Conservation (phyloP, 2,888 invertebrate species). For the Lamproptera curius region DNA sequence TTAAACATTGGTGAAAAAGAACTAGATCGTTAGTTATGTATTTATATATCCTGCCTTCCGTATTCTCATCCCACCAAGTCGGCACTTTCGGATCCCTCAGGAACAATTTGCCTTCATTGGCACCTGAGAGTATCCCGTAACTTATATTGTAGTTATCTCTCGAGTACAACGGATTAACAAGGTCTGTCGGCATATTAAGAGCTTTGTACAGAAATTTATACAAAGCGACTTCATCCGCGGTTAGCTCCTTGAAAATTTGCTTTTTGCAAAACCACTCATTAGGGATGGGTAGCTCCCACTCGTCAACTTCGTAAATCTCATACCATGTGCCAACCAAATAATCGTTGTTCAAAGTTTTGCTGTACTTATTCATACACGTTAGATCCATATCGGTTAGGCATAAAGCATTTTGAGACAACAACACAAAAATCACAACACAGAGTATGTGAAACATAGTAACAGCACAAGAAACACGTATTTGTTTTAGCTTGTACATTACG, state of each 20-base stretch:
- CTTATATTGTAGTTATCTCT: slow-evolving; percentile 3
- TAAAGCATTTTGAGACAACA: background rate
- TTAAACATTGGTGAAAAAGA: background rate
- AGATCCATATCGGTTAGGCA: slow-evolving; percentile 1
- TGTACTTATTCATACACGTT: background rate
- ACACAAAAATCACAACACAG: background rate
- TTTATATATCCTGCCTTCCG: slow-evolving; percentile 13
- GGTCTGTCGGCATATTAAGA: background rate
- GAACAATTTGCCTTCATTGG: slow-evolving; percentile 7
- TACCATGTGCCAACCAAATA: slow-evolving; percentile 15
- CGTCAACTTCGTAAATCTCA: slow-evolving; percentile 12
- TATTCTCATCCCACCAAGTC: slow-evolving; percentile 7
- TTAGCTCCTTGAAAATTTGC: slow-evolving; percentile 11
- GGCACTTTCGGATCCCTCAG: slow-evolving; percentile 2
- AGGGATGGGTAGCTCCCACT: background rate
- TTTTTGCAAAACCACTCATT: background rate
- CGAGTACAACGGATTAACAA: slow-evolving; percentile 5
- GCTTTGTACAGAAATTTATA: slow-evolving; percentile 4
- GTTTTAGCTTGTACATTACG: no score
- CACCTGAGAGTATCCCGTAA: slow-evolving; percentile 4
- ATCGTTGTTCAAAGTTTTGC: slow-evolving; percentile 1
- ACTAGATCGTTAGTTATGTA: slow-evolving; percentile 1
- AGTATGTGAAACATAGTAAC: no score
- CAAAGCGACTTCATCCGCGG: background rate
- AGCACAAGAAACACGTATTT: no score